Percentiles rank a stretch among this genome's conserved stretches.
phyloP scores from a whole-genome alignment of 2,888 invertebrate genomes.

The Cataglyphis cursor region DNA sequence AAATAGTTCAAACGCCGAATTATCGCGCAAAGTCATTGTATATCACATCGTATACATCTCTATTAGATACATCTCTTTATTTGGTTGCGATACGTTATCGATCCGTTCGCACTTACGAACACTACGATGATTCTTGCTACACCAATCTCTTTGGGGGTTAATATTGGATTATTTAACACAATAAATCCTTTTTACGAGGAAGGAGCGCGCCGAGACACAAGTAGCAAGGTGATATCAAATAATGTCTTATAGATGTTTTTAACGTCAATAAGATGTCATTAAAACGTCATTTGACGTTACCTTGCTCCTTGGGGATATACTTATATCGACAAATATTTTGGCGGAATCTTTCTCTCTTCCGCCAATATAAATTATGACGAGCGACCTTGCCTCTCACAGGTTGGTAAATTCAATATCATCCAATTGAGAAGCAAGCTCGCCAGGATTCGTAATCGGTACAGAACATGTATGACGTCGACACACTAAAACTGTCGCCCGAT shows the following conservation, averaged over 20 bases:
- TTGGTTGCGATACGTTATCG: constrained; percentile 2
- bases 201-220: not conserved
- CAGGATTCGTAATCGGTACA: constrained; percentile 91
- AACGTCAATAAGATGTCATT: no score
- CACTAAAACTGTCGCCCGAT: constrained; percentile 92
- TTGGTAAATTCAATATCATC: constrained; percentile 36
- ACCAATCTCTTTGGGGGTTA: not conserved
- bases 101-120: not conserved
- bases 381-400: not conserved
- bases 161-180: constrained; percentile 21
- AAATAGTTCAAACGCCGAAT: not conserved
- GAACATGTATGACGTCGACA: constrained; percentile 93
- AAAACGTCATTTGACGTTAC: no score
- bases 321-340: not conserved
- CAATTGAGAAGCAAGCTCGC: constrained; percentile 89
- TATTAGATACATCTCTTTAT: constrained; percentile 3
- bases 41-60: not conserved
- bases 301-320: no score
- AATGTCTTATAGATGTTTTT: no score
- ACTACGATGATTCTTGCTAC: not conserved
- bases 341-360: no score
- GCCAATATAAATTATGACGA: not conserved
- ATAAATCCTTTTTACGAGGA: not conserved
- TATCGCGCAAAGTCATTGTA: not conserved
- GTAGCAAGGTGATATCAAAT: no score